Percentiles rank a stretch among this genome's conserved stretches.
phyloP scores from a whole-genome alignment of 1,140 invertebrate species.

The Drosophila subpulchrella region DNA sequence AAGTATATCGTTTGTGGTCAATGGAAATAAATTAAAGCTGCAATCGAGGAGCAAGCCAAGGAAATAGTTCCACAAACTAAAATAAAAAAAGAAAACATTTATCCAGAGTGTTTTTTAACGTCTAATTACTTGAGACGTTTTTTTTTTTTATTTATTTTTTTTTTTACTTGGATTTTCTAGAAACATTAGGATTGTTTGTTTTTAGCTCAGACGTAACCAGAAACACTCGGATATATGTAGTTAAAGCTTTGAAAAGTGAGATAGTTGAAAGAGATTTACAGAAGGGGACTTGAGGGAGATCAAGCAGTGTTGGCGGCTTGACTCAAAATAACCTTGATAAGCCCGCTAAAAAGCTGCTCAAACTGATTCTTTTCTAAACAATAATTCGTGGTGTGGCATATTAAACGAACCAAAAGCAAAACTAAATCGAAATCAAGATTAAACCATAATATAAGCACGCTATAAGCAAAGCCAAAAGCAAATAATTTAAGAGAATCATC shows the following conservation, averaged over 20 bases:
- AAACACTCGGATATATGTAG: neutral
- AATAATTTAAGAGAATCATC: constrained; percentile 41
- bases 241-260: neutral
- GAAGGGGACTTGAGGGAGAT: constrained; percentile 2
- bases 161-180: neutral
- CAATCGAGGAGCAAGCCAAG: constrained; percentile 3
- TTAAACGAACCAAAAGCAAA: constrained; percentile 17
- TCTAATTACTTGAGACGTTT: no score
- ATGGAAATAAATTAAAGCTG: neutral
- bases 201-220: neutral
- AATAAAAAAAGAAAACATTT: neutral
- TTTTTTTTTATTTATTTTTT: no score
- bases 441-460: constrained; percentile 37
- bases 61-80: neutral
- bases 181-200: no score
- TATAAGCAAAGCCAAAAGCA: constrained; percentile 43
- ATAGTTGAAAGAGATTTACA: neutral
- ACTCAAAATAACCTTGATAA: neutral
- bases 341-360: constrained; percentile 9
- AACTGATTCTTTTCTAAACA: constrained; percentile 33
- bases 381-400: constrained; percentile 73
- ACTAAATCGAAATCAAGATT: constrained; percentile 36
- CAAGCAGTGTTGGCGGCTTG: constrained; percentile 5
- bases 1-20: neutral
- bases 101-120: neutral